These are phyloP conservation scores for Neoarius graeffei DNA, from an alignment of 2,113 vertebrate genomes.

Conservation along the genomic window DNA sequence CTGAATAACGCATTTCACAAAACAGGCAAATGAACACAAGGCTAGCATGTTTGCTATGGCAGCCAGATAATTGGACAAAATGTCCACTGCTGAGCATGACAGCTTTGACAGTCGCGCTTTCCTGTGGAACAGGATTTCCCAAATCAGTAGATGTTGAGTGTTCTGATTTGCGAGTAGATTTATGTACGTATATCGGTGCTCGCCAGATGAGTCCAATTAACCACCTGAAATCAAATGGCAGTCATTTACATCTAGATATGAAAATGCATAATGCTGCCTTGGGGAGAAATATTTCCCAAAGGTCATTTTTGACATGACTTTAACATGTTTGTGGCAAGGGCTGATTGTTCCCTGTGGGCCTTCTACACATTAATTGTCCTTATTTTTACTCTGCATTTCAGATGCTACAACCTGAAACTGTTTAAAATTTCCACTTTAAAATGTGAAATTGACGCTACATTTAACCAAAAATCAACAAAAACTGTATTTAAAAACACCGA, in stretches of 20 bases:
- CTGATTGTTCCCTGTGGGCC: slow-evolving; percentile 46
- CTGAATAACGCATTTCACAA: slow-evolving; percentile 48
- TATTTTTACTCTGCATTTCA: slow-evolving; percentile 32
- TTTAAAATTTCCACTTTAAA: not conserved
- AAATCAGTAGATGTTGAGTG: slow-evolving; percentile 40
- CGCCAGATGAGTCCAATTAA: slow-evolving; percentile 70
- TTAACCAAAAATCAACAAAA: not conserved
- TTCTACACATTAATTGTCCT: slow-evolving; percentile 54
- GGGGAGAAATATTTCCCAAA: slow-evolving; percentile 64
- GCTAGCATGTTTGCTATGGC: slow-evolving; percentile 40
- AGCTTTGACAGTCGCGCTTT: slow-evolving; percentile 57
- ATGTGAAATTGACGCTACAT: not conserved
- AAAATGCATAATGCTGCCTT: slow-evolving; percentile 61
- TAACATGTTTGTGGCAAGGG: slow-evolving; percentile 51
- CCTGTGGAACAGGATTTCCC: slow-evolving; percentile 39
- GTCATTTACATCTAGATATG: slow-evolving; percentile 68
- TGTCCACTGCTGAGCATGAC: slow-evolving; percentile 32
- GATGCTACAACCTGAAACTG: slow-evolving; percentile 7
- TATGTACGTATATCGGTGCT: slow-evolving; percentile 56
- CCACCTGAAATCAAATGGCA: slow-evolving; percentile 67
- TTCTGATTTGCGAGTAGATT: slow-evolving; percentile 52
- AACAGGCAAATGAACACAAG: slow-evolving; percentile 57
- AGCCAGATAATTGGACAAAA: slow-evolving; percentile 58
- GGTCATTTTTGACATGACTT: slow-evolving; percentile 68
- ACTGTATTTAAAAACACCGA: not conserved